phyloP scores from a whole-genome alignment of 2,888 invertebrate species.

The Hoplodrina ambigua region DNA sequence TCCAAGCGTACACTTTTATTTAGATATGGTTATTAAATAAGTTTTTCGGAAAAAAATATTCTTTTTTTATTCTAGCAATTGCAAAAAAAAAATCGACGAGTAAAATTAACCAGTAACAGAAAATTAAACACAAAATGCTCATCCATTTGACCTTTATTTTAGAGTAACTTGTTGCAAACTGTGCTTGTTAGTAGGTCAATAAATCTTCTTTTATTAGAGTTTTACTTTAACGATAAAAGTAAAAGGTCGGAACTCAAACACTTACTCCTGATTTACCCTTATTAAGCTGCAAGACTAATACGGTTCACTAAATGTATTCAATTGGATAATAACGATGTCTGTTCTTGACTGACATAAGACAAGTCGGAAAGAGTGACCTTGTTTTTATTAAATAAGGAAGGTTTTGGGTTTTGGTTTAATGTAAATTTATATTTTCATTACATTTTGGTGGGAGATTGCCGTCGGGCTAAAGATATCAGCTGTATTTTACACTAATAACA shows the following conservation, averaged over 20 bases:
- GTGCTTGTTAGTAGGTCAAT: conserved; percentile 38
- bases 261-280: conserved; percentile 68
- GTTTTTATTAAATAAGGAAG: conserved; percentile 35
- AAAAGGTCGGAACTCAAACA: conserved; percentile 60
- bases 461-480: too few species aligned
- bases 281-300: conserved; percentile 68
- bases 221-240: conserved; percentile 43
- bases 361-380: conserved; percentile 40
- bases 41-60: not conserved
- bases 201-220: conserved; percentile 49
- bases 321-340: conserved; percentile 77
- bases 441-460: not conserved
- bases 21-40: not conserved
- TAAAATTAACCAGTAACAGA: not conserved
- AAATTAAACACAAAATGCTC: too few species aligned
- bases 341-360: conserved; percentile 65
- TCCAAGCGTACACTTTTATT: not conserved
- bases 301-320: conserved; percentile 75
- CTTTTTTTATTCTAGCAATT: too few species aligned
- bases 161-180: conserved; percentile 24
- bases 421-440: not conserved
- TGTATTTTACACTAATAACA: too few species aligned
- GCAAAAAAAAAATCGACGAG: too few species aligned
- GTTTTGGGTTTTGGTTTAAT: conserved; percentile 9
- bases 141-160: conserved; percentile 11